Conservation (phyloP, 2,113 vertebrate species). For the Cochlearius cochlearius region DNA sequence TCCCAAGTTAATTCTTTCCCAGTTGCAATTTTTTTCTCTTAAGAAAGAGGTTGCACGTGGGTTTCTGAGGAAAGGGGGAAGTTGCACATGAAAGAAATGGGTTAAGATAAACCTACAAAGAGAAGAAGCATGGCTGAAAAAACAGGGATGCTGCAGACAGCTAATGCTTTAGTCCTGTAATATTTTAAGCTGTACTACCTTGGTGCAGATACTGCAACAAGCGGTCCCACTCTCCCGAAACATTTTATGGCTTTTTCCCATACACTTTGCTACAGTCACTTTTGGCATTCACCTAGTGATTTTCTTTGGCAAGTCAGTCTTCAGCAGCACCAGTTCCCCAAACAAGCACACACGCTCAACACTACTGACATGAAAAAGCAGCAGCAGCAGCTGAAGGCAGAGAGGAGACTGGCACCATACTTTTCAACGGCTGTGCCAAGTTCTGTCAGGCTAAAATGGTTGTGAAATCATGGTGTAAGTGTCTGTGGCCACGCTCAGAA, state of each 20-base stretch:
- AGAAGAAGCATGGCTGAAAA: neutral
- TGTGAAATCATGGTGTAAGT: neutral
- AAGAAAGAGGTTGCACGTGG: neutral
- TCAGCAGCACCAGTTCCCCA: neutral
- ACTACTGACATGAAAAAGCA: neutral
- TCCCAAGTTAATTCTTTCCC: neutral
- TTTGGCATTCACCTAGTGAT: neutral
- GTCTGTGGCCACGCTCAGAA: neutral
- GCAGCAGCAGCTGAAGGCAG: neutral
- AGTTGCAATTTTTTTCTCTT: neutral
- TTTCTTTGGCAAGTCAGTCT: neutral
- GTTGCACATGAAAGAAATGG: neutral
- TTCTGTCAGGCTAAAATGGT: neutral
- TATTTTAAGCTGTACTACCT: neutral
- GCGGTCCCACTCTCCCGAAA: neutral
- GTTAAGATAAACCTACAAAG: neutral
- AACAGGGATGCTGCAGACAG: neutral
- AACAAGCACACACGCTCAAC: accelerated
- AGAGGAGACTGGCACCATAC: neutral
- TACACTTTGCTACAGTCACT: neutral
- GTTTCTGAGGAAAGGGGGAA: neutral
- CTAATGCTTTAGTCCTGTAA: neutral
- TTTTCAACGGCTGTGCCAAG: neutral
- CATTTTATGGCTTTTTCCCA: neutral
- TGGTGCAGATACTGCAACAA: neutral